Conservation (phyloP, 2,113 vertebrate species). For the Microcebus murinus region DNA sequence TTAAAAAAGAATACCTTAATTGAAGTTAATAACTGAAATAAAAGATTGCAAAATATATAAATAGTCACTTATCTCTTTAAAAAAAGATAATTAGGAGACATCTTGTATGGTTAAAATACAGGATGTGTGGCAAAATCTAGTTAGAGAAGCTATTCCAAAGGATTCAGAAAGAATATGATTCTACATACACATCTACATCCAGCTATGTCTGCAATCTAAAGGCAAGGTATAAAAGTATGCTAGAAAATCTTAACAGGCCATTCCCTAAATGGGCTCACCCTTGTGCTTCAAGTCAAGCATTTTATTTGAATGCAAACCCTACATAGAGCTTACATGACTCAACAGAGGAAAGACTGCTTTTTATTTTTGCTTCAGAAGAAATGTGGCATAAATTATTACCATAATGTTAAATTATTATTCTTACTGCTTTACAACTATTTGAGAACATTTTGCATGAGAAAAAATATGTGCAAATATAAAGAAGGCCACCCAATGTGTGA, state of each 20-base stretch:
- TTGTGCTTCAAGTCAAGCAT: background rate
- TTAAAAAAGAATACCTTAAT: background rate
- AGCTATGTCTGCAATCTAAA: background rate
- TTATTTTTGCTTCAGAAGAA: constrained; percentile 54
- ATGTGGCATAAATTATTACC: constrained; percentile 35
- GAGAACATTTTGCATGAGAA: constrained; percentile 59
- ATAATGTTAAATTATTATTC: constrained; percentile 49
- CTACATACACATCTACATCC: background rate
- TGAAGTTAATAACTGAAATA: background rate
- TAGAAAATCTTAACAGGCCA: background rate
- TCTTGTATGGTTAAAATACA: background rate
- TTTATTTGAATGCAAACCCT: constrained; percentile 6
- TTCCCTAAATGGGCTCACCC: background rate
- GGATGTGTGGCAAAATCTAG: background rate
- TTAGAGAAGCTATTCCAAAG: background rate
- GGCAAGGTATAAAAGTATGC: background rate
- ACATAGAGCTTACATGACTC: background rate
- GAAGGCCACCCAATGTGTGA: constrained; percentile 28
- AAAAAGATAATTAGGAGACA: background rate
- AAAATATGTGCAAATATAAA: constrained; percentile 59
- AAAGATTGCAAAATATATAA: background rate
- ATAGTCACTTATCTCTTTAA: background rate
- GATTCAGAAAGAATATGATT: background rate
- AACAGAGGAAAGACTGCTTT: background rate
- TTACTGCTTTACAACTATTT: constrained; percentile 26